Base-by-base conservation (phyloP, 2,888 invertebrate species). In the Tipula unca region DNA sequence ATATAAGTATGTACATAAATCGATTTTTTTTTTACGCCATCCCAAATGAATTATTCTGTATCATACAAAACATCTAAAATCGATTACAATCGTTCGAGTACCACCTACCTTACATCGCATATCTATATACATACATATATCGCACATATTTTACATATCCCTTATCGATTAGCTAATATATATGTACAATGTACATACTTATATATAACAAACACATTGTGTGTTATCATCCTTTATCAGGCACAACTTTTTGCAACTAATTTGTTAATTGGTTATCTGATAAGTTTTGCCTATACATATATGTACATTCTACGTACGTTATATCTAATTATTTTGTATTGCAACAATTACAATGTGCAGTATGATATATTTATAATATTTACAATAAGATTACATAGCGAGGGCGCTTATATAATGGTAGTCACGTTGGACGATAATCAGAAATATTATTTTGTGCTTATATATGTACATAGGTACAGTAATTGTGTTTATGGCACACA, bases 1-100 rank as follows among this genome's bases (percentile, higher is more conserved):
- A 32, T 3, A 1, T 20, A 3, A n/a, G 25, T 25, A 6, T 32
- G 32, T 32, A 32, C 32, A 32, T 69, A 69, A 69, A 69, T 69
- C 69, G 69, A 69, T 69, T 25, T 69, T 20, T 48, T 48, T 69
- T 32, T 32, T 32, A 25, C 25, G 69, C 20, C 10, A 69, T 20
- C 69, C 25, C 69, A 69, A 69, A 69, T 25, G 25, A 69, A 25
- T 69, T 69, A 69, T 69, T 69, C 25, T 69, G 69, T 69, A 10
- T 20, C 69, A 69, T n/a, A 69, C 25, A 25, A 69, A 69, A 69
- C 25, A 69, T 69, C 25, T 69, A 69, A 69, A 69, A 69, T 69
- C 69, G 69, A 69, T 69, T 69, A 69, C 25, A 69, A 69, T 69
- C 69, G 69, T 69, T 69, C 69, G 69, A 69, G 69, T 69, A 69